phyloP scores from a whole-genome alignment of 1,140 invertebrate genomes.

The Aphelenchoides fujianensis region DNA sequence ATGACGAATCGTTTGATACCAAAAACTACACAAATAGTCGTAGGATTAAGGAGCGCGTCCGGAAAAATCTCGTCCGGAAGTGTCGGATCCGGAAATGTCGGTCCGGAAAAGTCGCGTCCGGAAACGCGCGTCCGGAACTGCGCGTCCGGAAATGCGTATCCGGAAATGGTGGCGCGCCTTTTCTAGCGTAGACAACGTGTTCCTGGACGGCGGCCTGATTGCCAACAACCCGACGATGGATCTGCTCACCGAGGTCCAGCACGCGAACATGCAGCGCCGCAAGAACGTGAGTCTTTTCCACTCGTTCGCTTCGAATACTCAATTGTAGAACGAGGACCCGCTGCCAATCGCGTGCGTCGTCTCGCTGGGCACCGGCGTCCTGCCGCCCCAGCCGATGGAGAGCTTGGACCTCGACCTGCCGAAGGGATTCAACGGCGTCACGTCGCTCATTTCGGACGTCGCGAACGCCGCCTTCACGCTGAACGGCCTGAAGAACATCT shows the following conservation, averaged over 20 bases:
- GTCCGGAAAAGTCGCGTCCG: too few species aligned
- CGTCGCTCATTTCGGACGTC: constrained; percentile 45
- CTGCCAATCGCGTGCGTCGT: constrained; percentile 63
- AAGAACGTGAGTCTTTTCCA: constrained; percentile 13
- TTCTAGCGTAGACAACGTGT: constrained; percentile 66
- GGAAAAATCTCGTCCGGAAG: too few species aligned
- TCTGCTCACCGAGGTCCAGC: constrained; percentile 83
- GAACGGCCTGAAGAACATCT: constrained; percentile 39
- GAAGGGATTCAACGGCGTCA: constrained; percentile 69
- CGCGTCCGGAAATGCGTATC: too few species aligned
- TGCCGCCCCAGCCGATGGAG: constrained; percentile 65
- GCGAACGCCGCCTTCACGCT: background rate
- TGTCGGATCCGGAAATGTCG: too few species aligned
- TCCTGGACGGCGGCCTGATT: constrained; percentile 88
- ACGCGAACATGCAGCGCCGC: constrained; percentile 73
- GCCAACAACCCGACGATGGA: constrained; percentile 93
- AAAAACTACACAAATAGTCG: too few species aligned
- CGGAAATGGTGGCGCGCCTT: too few species aligned
- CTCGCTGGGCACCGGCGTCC: constrained; percentile 66
- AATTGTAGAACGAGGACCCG: constrained; percentile 23
- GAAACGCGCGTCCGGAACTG: too few species aligned
- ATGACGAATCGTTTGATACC: too few species aligned
- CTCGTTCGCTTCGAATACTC: background rate
- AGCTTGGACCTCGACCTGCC: constrained; percentile 21
- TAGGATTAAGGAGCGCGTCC: too few species aligned